phyloP scores from a whole-genome alignment of 2,888 invertebrate genomes.

The Apamea anceps region DNA sequence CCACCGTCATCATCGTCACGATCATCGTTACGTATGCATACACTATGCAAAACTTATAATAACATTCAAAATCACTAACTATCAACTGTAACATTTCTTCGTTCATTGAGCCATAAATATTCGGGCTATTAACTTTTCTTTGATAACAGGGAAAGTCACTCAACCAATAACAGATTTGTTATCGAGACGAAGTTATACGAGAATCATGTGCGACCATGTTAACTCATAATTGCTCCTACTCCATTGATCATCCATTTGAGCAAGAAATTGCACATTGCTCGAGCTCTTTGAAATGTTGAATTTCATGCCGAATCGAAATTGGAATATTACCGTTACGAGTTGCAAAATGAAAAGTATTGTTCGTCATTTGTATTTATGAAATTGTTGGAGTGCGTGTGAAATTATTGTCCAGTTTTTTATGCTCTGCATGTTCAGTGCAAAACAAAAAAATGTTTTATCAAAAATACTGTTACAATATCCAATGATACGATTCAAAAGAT shows the following conservation, averaged over 20 bases:
- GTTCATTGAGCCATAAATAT: slow-evolving; percentile 27
- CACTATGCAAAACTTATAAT: not conserved
- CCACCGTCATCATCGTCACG: no score
- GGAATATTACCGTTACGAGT: slow-evolving; percentile 6
- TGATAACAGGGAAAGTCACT: slow-evolving; percentile 49
- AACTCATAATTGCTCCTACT: slow-evolving; percentile 47
- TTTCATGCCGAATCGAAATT: slow-evolving; percentile 24
- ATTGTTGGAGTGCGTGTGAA: not conserved
- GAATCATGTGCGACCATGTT: slow-evolving; percentile 56
- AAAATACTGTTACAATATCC: not conserved
- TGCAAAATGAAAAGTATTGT: slow-evolving; percentile 19
- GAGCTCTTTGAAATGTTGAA: slow-evolving; percentile 40
- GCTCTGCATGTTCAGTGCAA: not conserved
- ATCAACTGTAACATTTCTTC: slow-evolving; percentile 19
- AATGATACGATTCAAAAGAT: not conserved
- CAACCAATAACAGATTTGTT: slow-evolving; percentile 54
- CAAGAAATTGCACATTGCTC: slow-evolving; percentile 51
- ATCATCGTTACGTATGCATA: not conserved
- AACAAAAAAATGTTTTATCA: not conserved
- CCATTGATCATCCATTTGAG: slow-evolving; percentile 50
- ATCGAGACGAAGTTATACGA: slow-evolving; percentile 44
- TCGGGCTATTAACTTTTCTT: slow-evolving; percentile 56
- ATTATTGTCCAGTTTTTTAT: not conserved
- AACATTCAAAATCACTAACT: slow-evolving; percentile 24
- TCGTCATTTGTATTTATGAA: slow-evolving; percentile 8